Evolutionary conservation across 2,113 vertebrate species (phyloP), one percentile per base, ranked within the genome.

Genomic region (Aspidoscelis tigris): DNA sequence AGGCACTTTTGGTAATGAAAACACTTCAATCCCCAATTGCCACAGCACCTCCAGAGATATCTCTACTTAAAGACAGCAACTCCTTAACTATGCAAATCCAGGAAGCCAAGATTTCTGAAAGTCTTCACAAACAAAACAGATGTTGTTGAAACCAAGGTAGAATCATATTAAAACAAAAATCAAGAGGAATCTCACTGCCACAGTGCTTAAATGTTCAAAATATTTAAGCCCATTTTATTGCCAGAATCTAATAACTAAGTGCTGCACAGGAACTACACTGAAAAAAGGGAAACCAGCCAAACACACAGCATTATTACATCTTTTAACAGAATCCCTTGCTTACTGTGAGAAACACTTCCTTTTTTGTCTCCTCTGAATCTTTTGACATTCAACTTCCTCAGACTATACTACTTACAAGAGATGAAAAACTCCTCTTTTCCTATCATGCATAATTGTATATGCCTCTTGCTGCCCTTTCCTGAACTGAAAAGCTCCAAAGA

Each of bases 1-100:
- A 79, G 53, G 83, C 69, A 73, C 83, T 70, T 33, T 79, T 79
- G 55, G 69, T 74, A 70, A 79, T 84, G 43, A 84, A 84, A 84
- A 84, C 58, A 65, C 20, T 33, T 21, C 55, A 84, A 73, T 74
- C 72, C 76, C 76, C 69, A 79, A 65, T 53, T 84, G 83, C 43
- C 77, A 53, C 69, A 84, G 39, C 12, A 68, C 65, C 76, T 12
- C 58, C 58, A 53, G 83, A 79, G 69, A 66, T 53, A n/a, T 10
- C 73, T 39, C 58, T 65, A 79, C 14, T 79, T 72, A 84, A 82
- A 84, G 71, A 55, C 24, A 72, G 20, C 53, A 65, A 73, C 68
- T 73, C 41, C 68, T 65, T 77, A 84, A 55, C 72, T 64, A 64
- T 61, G 44, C 21, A 74, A 50, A 84, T 66, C 26, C 65, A 84